Evolutionary conservation across 1,140 invertebrate genomes (phyloP), one percentile per base, ranked within the genome.

Genomic region (Drosophila kanapiae): DNA sequence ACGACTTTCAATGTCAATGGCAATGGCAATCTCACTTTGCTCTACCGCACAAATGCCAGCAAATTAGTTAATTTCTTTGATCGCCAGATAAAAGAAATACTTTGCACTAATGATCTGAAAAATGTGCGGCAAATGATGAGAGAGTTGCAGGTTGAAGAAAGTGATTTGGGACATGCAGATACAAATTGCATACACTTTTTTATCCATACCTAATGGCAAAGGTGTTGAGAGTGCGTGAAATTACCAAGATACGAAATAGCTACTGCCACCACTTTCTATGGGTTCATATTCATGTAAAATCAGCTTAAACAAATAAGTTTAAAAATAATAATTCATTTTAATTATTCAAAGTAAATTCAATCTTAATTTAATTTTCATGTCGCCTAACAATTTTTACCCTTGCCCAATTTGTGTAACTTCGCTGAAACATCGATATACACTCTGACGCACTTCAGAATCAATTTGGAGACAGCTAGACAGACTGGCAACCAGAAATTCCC

Each of bases 1-100:
- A 71, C 77, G 60, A 69, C 80, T 87, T 88, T 88, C 84, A 87
- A 87, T 87, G 84, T 90, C 84, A 87, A 83, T 86, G 83, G 49
- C 82, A 82, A 76, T 48, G 74, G 68, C 63, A 65, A 42, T 51
- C 71, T 68, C 75, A 78, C 67, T 74, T 71, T 80, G 59, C 56
- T 64, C 35, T 37, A 58, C 69, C 51, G 57, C 58, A 76, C 77
- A 77, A 43, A 77, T 56, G 47, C 61, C 48, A 61, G 56, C 68
- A 82, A 87, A 87, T 79, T 71, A 82, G 83, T 67, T 85, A 61
- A 82, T 85, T 86, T 82, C 74, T 67, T 75, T 77, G 40, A 56
- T 63, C 37, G 51, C 45, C 45, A 60, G 47, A 43, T 45, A 75
- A 75, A 57, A 64, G 60, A 69, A 69, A 62, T 61, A 49, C 67